phyloP scores from a whole-genome alignment of 2,113 vertebrate genomes.

The Riparia riparia region DNA sequence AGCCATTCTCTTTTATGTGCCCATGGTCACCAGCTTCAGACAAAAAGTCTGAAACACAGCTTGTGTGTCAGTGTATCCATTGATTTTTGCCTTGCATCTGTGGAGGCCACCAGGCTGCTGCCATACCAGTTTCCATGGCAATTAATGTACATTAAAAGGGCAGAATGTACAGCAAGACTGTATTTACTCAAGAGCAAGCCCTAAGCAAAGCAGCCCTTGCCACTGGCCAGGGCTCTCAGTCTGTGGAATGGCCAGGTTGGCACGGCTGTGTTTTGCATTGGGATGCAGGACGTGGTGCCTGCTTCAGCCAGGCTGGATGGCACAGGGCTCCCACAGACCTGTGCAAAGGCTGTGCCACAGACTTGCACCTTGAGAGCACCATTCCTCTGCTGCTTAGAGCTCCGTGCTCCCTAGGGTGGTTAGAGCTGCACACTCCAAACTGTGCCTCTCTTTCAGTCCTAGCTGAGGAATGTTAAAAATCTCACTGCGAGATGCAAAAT shows the following conservation, averaged over 20 bases:
- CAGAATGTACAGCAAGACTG: not conserved
- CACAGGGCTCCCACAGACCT: not conserved
- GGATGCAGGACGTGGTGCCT: not conserved
- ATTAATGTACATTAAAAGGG: slow-evolving; percentile 52
- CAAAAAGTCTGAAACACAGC: not conserved
- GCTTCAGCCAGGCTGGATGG: not conserved
- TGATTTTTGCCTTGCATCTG: slow-evolving; percentile 47
- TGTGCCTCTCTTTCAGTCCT: not conserved
- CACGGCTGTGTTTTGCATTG: accelerated
- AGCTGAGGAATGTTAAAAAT: not conserved
- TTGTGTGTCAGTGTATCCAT: not conserved
- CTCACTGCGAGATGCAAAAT: not conserved
- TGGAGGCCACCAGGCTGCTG: slow-evolving; percentile 31
- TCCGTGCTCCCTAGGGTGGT: not conserved
- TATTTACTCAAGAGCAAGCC: not conserved
- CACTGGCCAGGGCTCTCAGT: not conserved
- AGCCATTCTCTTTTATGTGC: not conserved
- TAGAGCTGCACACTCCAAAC: not conserved
- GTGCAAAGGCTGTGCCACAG: not conserved
- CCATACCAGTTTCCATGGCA: slow-evolving; percentile 51
- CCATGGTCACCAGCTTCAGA: not conserved
- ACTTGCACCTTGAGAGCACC: not conserved
- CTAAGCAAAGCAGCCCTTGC: not conserved
- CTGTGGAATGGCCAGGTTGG: not conserved
- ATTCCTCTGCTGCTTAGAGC: not conserved